A percentile compares a stretch with the other conserved stretches of the same genome.
phyloP scores from a whole-genome alignment of 2,888 invertebrate species.

The Sesia apiformis region DNA sequence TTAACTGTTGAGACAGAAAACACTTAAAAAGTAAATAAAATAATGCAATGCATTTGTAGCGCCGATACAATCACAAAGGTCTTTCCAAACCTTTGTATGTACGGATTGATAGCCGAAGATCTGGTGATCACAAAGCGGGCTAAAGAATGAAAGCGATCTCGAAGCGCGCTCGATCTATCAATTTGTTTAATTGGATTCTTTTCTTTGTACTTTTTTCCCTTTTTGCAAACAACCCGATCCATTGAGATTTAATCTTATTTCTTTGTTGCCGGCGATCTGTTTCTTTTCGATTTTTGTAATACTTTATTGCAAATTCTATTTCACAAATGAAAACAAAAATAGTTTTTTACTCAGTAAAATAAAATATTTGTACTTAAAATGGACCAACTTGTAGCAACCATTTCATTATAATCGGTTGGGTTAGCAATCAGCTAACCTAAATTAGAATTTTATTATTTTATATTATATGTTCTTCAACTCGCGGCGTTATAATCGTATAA shows the following conservation, averaged over 20 bases:
- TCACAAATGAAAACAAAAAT: not conserved
- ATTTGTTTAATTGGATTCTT: slow-evolving; percentile 68
- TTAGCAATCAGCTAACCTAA: too few species aligned
- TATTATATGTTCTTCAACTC: too few species aligned
- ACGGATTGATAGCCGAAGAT: slow-evolving; percentile 45
- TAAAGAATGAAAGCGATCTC: slow-evolving; percentile 30
- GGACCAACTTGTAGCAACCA: too few species aligned
- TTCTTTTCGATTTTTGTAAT: slow-evolving; percentile 1
- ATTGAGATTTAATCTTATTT: slow-evolving; percentile 51
- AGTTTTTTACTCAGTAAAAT: too few species aligned
- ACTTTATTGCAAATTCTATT: slow-evolving; percentile 1
- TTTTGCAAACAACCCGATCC: slow-evolving; percentile 42
- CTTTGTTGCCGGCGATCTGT: slow-evolving; percentile 22
- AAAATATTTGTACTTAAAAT: too few species aligned
- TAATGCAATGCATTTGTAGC: slow-evolving; percentile 6
- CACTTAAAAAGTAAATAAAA: slow-evolving; percentile 1
- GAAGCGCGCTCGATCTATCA: slow-evolving; percentile 49
- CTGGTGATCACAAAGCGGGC: slow-evolving; percentile 52
- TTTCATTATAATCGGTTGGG: too few species aligned
- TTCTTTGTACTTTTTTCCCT: slow-evolving; percentile 52
- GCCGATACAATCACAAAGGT: slow-evolving; percentile 40
- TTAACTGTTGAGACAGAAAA: not conserved
- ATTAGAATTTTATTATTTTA: too few species aligned
- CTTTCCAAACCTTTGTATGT: slow-evolving; percentile 31
- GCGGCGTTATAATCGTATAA: too few species aligned